Evolutionary conservation across 2,888 invertebrate genomes (phyloP).

Genomic region (Helleia helle): DNA sequence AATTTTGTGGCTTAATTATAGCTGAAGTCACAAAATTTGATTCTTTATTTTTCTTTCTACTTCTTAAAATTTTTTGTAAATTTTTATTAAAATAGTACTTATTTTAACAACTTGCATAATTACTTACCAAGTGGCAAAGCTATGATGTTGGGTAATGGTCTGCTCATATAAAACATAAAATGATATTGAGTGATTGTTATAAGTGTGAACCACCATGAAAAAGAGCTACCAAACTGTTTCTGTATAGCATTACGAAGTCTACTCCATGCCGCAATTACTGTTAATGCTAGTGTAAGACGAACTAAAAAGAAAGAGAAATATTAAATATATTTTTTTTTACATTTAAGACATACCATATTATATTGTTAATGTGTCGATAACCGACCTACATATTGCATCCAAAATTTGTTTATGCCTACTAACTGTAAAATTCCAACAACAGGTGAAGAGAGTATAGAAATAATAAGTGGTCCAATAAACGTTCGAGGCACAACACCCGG

Average conservation of each 20-base stretch:
- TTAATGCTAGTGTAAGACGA: conserved; percentile 83
- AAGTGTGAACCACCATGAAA: conserved; percentile 86
- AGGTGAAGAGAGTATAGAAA: conserved; percentile 86
- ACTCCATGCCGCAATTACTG: conserved; percentile 83
- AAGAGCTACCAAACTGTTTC: conserved; percentile 83
- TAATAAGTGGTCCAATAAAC: conserved; percentile 91
- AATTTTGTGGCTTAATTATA: too few relatives aligned
- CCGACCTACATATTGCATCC: conserved; percentile 91
- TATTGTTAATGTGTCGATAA: conserved; percentile 18
- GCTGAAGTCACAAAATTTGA: too few relatives aligned
- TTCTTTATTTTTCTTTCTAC: too few relatives aligned
- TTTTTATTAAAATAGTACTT: background rate
- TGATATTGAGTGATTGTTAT: conserved; percentile 96
- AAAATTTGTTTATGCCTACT: conserved; percentile 85
- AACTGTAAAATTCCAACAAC: conserved; percentile 78
- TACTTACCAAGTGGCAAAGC: conserved; percentile 89
- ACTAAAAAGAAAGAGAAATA: conserved; percentile 72
- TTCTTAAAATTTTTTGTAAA: too few relatives aligned
- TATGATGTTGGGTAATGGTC: conserved; percentile 96
- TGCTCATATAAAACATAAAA: conserved; percentile 96
- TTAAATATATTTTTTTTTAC: conserved; percentile 1
- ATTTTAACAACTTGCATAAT: conserved; percentile 11
- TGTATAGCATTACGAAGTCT: conserved; percentile 82
- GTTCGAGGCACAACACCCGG: conserved; percentile 98
- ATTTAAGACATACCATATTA: too few relatives aligned